Base-by-base conservation (phyloP, 1,140 invertebrate species). In the Pentalonia nigronervosa region DNA sequence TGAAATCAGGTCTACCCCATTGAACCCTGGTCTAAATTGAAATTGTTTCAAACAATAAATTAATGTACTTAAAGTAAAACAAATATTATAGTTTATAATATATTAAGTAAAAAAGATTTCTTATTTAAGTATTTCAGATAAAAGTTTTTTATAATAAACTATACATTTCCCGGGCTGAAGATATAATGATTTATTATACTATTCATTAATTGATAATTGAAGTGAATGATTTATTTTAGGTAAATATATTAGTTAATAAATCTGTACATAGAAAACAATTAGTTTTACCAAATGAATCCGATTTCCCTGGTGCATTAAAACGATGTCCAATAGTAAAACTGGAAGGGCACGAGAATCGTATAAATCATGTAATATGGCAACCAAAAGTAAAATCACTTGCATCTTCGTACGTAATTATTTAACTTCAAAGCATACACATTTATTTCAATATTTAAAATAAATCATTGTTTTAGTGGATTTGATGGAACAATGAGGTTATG, bases 401-500 rank as follows among this genome's bases (percentile, higher is more conserved):
- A 30, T 96, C 96, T 25, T 95, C 95, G 94, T 94, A 50, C 95
- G 95, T 94, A 30, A 47, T 76, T 8, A 30, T 83, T 94, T 87
- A 23, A 7, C 30, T 90, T 81, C 45, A 36, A 25, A 81, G 83
- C 8, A 45, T 89, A 45, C 6, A 50, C 1, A 48, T 87, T 36
- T 60, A 25, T 90, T 41, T 7, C 14, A 25, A 20, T 87, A 21
- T 89, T 93, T 25, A 47, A 67, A n/a, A 41, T 87, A 9, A 41
- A 6, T 93, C 90, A 41, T 36, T 48, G 23, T 47, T 48, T 50
- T 89, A 96, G 96, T 95, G 96, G 96, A 7, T 96, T 96, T 94
- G 97, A 97, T 95, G 96, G 96, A n/a, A 97, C 96, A n/a, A 96
- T 97, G 0, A 94, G 96, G n/a, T 94, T 97, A 11, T 97, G 96